phyloP scores from a whole-genome alignment of 2,113 vertebrate genomes.

The Lepus europaeus region DNA sequence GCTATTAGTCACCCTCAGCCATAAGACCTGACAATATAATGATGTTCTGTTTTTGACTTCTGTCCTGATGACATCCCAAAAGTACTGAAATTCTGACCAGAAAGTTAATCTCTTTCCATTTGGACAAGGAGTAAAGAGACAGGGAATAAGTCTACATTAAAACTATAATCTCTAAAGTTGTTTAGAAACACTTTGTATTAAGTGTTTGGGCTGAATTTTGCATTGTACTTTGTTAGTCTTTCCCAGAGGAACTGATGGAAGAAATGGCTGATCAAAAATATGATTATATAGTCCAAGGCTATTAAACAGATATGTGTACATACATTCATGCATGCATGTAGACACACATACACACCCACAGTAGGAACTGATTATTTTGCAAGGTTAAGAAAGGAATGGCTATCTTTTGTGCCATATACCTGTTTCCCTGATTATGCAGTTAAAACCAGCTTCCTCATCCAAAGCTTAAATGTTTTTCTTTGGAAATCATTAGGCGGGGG shows the following conservation, averaged over 20 bases:
- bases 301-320: background rate
- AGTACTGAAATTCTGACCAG: slow-evolving; percentile 87
- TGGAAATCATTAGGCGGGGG: background rate
- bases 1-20: slow-evolving; percentile 88
- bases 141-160: slow-evolving; percentile 72
- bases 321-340: background rate
- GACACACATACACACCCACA: too few relatives aligned
- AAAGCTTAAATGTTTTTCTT: slow-evolving; percentile 39
- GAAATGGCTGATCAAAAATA: background rate
- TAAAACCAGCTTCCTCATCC: background rate
- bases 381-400: background rate
- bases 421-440: slow-evolving; percentile 18
- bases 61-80: slow-evolving; percentile 84
- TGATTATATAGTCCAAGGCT: slow-evolving; percentile 7
- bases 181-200: slow-evolving; percentile 70
- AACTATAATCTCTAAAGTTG: slow-evolving; percentile 76
- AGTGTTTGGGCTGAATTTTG: slow-evolving; percentile 4
- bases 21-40: slow-evolving; percentile 87
- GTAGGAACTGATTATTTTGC: slow-evolving; percentile 48
- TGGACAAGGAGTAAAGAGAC: slow-evolving; percentile 80
- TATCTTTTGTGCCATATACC: background rate
- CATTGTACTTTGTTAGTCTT: background rate
- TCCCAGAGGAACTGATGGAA: background rate
- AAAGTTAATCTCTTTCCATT: slow-evolving; percentile 88
- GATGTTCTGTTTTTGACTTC: slow-evolving; percentile 88